Percentiles rank a stretch among this genome's conserved stretches.
These are phyloP conservation scores for Drosophila paramelanica DNA, from an alignment of 2,888 invertebrate genomes.

Conservation along the genomic window DNA sequence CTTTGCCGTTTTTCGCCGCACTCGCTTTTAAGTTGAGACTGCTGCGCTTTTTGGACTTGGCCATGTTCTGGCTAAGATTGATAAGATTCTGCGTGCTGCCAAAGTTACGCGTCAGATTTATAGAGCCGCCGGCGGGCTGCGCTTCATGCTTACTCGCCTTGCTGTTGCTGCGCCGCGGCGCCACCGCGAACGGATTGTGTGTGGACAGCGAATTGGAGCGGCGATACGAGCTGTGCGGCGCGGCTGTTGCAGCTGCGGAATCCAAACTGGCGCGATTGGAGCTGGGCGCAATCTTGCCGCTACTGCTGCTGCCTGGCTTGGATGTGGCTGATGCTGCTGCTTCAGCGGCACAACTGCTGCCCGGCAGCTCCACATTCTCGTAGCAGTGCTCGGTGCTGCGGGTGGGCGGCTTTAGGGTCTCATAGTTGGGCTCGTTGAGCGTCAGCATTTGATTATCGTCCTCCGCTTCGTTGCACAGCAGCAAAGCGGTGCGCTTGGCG, in stretches of 20 bases:
- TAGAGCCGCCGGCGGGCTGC: constrained; percentile 60
- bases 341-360: constrained; percentile 13
- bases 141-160: constrained; percentile 61
- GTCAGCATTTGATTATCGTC: constrained; percentile 83
- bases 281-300: constrained; percentile 77
- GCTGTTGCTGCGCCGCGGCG: constrained; percentile 70
- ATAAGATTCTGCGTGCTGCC: constrained; percentile 85
- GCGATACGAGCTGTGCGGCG: constrained; percentile 70
- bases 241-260: constrained; percentile 25
- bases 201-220: constrained; percentile 83
- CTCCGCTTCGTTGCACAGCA: constrained; percentile 80
- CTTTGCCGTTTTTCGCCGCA: constrained; percentile 75
- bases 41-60: constrained; percentile 84
- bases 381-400: constrained; percentile 70
- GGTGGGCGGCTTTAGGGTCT: constrained; percentile 82
- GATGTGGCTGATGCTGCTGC: constrained; percentile 34
- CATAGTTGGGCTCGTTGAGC: constrained; percentile 84
- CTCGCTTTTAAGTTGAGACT: constrained; percentile 83
- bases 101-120: constrained; percentile 83
- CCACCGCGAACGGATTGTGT: constrained; percentile 77
- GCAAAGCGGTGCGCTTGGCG: constrained; percentile 81
- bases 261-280: constrained; percentile 77
- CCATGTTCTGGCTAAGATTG: constrained; percentile 83
- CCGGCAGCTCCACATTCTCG: constrained; percentile 67
- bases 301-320: constrained; percentile 48